phyloP scores from a whole-genome alignment of 2,113 vertebrate species.

The Brachyhypopomus gauderio region DNA sequence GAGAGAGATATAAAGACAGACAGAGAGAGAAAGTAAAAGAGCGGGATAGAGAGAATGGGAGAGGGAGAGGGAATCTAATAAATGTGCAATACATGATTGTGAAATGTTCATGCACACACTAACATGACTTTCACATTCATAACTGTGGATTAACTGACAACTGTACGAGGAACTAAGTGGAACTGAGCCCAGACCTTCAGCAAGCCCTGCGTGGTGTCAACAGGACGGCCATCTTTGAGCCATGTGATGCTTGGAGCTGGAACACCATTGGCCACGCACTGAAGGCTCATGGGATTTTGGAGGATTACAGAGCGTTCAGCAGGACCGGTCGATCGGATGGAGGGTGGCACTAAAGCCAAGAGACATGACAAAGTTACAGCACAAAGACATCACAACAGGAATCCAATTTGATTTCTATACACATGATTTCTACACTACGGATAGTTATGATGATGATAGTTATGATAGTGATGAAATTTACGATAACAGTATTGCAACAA shows the following conservation, averaged over 20 bases:
- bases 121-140: no score
- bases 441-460: no score
- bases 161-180: no score
- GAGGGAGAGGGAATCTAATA: no score
- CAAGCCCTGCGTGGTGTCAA: constrained; percentile 83
- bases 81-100: no score
- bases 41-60: neutral
- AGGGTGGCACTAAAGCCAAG: constrained; percentile 83
- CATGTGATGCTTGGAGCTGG: constrained; percentile 91
- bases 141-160: no score
- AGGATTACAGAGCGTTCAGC: constrained; percentile 84
- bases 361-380: neutral
- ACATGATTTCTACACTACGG: no score
- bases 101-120: no score
- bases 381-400: no score
- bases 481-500: no score
- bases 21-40: neutral
- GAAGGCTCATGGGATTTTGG: constrained; percentile 78
- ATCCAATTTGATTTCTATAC: no score
- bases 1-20: constrained; percentile 36
- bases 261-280: constrained; percentile 87
- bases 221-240: constrained; percentile 90
- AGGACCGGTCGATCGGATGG: constrained; percentile 81
- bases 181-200: constrained; percentile 75
- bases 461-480: no score